Base-by-base conservation (phyloP, 2,797 vertebrate genomes). In the Mus caroli region DNA sequence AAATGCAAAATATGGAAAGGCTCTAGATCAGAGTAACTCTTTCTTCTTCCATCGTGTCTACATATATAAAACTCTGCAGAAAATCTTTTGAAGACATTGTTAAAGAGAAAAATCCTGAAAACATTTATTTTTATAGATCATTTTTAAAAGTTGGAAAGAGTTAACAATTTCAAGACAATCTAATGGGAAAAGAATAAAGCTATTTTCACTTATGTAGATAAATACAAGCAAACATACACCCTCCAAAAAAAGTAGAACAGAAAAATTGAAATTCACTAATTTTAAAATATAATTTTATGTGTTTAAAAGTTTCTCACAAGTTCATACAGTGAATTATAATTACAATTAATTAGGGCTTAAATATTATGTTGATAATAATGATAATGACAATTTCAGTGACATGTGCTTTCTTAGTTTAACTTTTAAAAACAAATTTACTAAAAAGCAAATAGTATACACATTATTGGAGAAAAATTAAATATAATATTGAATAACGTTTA, bases 1-100 rank as follows among this genome's bases (percentile, higher is more conserved):
- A 92, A 97, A 96, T 95, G 90, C 75, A 96, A 95, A 96, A 83
- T 80, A 95, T 80, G 69, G 85, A 90, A 95, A 89, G 83, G 76
- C 86, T 96, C 90, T 96, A 91, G 90, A 96, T 96, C 88, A 96
- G 90, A 97, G 92, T 3, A 26, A 11, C 24, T 73, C 52, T 8
- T 56, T 83, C 67, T 76, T 52, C 88, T 94, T 76, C 91, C 93
- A 75, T 85, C 46, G 94, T 92, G 56, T 71, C 69, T 88, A 80
- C 76, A 84, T 93, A 58, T 75, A 94, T 92, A 92, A 97, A 96
- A 97, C 93, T 94, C 88, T 92, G 54, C 31, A 80, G n/a, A 90
- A 94, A 85, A 92, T 79, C 84, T 93, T 88, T 95, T 60, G 37
- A 94, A 94, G 52, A 92, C 56, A 93, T 92, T 96, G 95, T 90